Evolutionary conservation across 2,888 invertebrate genomes (phyloP), one percentile per base, ranked within the genome.

Genomic region (Scaptomyza parva): DNA sequence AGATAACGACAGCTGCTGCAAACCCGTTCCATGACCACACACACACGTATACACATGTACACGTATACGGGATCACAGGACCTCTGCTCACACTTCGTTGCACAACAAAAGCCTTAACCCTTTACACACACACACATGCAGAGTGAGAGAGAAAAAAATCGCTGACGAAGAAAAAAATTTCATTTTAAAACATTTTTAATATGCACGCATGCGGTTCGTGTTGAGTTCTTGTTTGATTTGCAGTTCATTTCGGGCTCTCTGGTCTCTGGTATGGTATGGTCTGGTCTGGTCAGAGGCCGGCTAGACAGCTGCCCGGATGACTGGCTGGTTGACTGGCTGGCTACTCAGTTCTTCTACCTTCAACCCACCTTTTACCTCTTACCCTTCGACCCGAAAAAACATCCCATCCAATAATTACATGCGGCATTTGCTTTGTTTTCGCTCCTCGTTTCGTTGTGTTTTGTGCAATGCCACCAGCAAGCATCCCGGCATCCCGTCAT

Each of bases 1-100:
- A 82, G 82, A 84, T 82, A 84, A 69, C 70, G 78, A 65, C 82
- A 82, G 84, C 82, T 82, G 84, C 82, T 82, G 82, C 84, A 57
- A 70, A 41, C 58, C 62, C 33, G 67, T 60, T 50, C 47, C 47
- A 48, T 65, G 69, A 65, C 70, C 70, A 33, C 53, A 41, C 61
- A 51, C 44, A 47, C 55, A 20, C 14, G 37, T 48, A 47, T 39
- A 30, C 53, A 48, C 26, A 35, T 8, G 8, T 8, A 9, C 28
- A 28, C 28, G 9, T 28, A n/a, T n/a, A n/a, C n/a, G n/a, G 65
- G 63, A 70, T 50, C 51, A 73, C 57, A 76, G 81, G 81, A 81
- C 78, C 80, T 80, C 26, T 2, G 70, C 72, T 51, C 67, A 78
- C 84, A 84, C 79, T 82, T 76, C 68, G 72, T 24, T 82, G 82